Percentiles rank a stretch among this genome's conserved stretches.
phyloP scores from a whole-genome alignment of 2,113 vertebrate species.

The Malaclemys terrapin region DNA sequence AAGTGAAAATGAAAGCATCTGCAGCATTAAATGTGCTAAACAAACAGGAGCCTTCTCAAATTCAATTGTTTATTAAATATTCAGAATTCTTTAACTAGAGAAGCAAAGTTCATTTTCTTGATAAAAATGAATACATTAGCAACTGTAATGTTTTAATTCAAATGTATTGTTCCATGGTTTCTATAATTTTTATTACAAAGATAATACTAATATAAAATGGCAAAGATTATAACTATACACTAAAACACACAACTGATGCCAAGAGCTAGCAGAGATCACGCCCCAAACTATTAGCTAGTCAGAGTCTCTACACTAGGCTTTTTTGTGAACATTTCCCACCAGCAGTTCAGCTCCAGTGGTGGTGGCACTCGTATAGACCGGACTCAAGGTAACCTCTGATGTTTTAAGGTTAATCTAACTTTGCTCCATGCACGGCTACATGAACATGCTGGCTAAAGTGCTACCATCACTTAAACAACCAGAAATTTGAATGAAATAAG shows the following conservation, averaged over 20 bases:
- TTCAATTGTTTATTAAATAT: constrained; percentile 15
- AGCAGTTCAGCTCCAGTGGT: neutral
- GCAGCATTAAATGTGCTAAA: constrained; percentile 6
- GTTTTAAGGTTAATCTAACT: neutral
- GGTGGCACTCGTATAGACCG: neutral
- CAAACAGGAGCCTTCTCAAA: neutral
- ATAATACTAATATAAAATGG: neutral
- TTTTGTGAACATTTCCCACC: neutral
- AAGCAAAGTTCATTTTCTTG: neutral
- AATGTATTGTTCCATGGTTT: neutral
- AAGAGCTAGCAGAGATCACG: neutral
- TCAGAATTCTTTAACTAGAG: neutral
- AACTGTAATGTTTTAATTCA: neutral
- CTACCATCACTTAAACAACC: neutral
- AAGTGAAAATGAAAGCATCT: constrained; percentile 29
- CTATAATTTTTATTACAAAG: neutral
- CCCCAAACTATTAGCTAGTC: neutral
- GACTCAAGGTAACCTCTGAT: neutral
- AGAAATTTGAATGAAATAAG: neutral
- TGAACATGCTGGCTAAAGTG: neutral
- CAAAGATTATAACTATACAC: neutral
- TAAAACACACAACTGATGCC: neutral
- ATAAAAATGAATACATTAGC: neutral
- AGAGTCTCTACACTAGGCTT: neutral
- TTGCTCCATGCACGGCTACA: fast-evolving